phyloP scores from a whole-genome alignment of 2,888 invertebrate species.

The Drosophila nigritarsus region DNA sequence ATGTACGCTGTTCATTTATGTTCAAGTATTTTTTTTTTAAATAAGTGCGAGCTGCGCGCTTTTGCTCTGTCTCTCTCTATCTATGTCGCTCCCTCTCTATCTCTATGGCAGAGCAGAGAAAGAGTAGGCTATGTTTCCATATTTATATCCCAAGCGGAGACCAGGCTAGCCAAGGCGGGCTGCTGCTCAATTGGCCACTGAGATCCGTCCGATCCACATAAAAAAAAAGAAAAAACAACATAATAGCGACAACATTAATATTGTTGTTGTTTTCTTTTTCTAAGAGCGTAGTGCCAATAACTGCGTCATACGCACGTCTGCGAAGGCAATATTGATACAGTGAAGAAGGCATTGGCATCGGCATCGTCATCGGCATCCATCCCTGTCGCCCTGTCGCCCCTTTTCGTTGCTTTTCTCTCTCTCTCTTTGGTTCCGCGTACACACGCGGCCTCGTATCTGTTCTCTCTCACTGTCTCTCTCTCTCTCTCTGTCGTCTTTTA shows the following conservation, averaged over 20 bases:
- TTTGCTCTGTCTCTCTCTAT: too few relatives aligned
- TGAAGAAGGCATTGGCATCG: conserved; percentile 1
- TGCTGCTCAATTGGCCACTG: conserved; percentile 1
- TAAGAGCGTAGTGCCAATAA: conserved; percentile 51
- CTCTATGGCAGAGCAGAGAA: not conserved
- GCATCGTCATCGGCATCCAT: not conserved
- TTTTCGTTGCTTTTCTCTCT: not conserved
- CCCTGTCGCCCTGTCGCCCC: not conserved
- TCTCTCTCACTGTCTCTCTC: not conserved
- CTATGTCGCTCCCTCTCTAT: not conserved
- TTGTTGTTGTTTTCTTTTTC: not conserved
- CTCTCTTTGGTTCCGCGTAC: not conserved
- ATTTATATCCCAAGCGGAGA: conserved; percentile 41
- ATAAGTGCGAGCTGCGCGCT: conserved; percentile 31
- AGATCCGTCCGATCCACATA: conserved; percentile 5
- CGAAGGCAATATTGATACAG: conserved; percentile 17
- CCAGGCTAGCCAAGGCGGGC: conserved; percentile 3
- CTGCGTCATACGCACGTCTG: conserved; percentile 66
- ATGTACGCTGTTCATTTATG: conserved; percentile 2
- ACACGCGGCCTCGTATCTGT: conserved; percentile 3
- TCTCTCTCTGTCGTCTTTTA: conserved; percentile 17
- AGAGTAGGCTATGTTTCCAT: conserved; percentile 28
- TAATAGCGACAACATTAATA: conserved; percentile 3
- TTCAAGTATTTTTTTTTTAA: conserved; percentile 30
- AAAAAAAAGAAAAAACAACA: conserved; percentile 2